phyloP scores from a whole-genome alignment of 2,797 vertebrate genomes.

The Sorex maritimensis region DNA sequence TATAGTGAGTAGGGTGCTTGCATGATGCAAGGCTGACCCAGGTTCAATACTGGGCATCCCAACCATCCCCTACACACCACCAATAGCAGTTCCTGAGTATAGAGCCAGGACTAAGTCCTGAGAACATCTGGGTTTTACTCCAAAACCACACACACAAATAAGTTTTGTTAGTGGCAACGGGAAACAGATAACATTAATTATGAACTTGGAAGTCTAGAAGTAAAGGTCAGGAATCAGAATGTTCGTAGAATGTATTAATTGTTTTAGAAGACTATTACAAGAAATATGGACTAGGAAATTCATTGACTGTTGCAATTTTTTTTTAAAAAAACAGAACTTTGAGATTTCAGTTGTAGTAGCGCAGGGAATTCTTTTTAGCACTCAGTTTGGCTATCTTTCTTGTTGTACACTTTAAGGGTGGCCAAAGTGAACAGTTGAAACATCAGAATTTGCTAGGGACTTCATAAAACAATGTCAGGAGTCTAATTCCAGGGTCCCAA shows the following conservation, averaged over 20 bases:
- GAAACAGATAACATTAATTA: background rate
- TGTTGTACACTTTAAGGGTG: background rate
- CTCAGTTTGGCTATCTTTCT: background rate
- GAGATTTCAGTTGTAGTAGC: background rate
- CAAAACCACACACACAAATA: too few species aligned
- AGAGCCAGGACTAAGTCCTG: too few species aligned
- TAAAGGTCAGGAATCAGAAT: background rate
- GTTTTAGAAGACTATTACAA: too few species aligned
- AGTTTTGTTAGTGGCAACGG: background rate
- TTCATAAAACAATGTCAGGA: background rate
- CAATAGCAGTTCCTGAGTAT: too few species aligned
- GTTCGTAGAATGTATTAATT: background rate
- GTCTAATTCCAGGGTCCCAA: background rate
- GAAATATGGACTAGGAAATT: too few species aligned
- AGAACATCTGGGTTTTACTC: too few species aligned
- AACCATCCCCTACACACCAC: too few species aligned
- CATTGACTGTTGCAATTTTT: too few species aligned
- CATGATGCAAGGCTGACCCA: too few species aligned
- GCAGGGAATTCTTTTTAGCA: background rate
- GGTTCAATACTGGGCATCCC: too few species aligned
- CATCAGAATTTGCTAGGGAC: background rate
- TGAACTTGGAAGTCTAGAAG: background rate
- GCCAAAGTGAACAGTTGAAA: background rate
- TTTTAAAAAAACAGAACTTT: background rate
- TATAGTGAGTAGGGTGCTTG: too few species aligned